Evolutionary conservation across 2,797 vertebrate species (phyloP).

Genomic region (Callimico goeldii): DNA sequence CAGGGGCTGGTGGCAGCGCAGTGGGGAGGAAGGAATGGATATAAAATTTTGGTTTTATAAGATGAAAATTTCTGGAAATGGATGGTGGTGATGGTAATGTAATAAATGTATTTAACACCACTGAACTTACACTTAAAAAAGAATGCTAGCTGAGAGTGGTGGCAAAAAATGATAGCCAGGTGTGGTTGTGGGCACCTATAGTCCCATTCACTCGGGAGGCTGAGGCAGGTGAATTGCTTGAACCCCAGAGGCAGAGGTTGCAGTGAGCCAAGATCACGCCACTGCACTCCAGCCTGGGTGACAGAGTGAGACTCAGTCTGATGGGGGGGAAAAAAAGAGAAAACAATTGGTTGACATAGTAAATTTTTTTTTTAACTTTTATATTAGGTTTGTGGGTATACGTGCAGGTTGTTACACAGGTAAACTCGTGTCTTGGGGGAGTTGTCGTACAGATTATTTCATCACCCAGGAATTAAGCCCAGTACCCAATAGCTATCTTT

Average conservation of each 20-base stretch:
- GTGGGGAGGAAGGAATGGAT: neutral
- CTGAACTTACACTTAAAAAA: neutral
- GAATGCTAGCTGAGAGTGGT: neutral
- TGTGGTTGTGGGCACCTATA: too few relatives aligned
- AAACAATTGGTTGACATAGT: neutral
- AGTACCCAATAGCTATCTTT: neutral
- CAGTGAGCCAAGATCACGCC: neutral
- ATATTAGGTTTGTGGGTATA: neutral
- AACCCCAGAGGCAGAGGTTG: neutral
- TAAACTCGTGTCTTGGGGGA: neutral
- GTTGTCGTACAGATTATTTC: neutral
- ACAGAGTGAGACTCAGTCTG: neutral
- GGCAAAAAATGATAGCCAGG: too few relatives aligned
- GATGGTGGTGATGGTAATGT: neutral
- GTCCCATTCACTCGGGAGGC: neutral
- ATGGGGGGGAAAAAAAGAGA: accelerated
- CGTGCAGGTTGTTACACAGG: neutral
- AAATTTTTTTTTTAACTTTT: neutral
- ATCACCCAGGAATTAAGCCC: neutral
- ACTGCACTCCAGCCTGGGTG: neutral
- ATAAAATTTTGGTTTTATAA: neutral
- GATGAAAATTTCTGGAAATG: neutral
- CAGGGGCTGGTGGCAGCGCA: neutral
- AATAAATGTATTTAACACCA: neutral
- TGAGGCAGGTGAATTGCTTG: neutral